A percentile compares a stretch with the other conserved stretches of the same genome.
These are phyloP conservation scores for Ptychodera flava DNA, from an alignment of 35 echinoderm and acorn worm species.

Conservation along the genomic window DNA sequence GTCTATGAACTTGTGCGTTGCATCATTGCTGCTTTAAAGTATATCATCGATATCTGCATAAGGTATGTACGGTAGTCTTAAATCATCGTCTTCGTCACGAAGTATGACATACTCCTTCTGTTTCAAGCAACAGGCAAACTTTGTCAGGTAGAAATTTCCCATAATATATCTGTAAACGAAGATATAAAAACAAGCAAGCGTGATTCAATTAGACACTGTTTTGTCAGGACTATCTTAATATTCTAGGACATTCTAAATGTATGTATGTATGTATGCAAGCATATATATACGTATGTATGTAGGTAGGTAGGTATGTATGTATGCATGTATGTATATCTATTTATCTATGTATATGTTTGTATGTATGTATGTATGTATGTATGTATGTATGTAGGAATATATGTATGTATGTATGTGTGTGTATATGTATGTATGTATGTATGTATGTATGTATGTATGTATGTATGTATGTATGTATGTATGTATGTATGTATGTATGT, in stretches of 20 bases:
- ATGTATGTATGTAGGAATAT: not conserved
- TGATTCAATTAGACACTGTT: too few species aligned
- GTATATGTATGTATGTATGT: not conserved
- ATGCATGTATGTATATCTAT: not conserved
- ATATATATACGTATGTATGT: too few species aligned
- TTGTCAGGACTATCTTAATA: too few species aligned
- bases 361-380: not conserved
- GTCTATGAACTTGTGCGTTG: too few species aligned
- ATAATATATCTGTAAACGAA: not conserved
- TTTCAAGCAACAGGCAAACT: not conserved
- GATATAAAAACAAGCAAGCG: too few species aligned
- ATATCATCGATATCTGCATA: not conserved
- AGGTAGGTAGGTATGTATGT: not conserved
- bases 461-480: not conserved
- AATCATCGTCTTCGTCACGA: not conserved
- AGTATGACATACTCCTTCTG: not conserved
- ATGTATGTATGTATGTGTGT: not conserved
- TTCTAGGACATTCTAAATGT: too few species aligned
- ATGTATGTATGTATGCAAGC: too few species aligned
- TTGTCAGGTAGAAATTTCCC: not conserved
- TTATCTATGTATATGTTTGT: not conserved
- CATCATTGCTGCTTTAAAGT: not conserved
- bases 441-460: not conserved
- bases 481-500: conserved; percentile 2
- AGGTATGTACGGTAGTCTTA: not conserved